Evolutionary conservation across 2,113 vertebrate species (phyloP).

Genomic region (Eulemur rufifrons): DNA sequence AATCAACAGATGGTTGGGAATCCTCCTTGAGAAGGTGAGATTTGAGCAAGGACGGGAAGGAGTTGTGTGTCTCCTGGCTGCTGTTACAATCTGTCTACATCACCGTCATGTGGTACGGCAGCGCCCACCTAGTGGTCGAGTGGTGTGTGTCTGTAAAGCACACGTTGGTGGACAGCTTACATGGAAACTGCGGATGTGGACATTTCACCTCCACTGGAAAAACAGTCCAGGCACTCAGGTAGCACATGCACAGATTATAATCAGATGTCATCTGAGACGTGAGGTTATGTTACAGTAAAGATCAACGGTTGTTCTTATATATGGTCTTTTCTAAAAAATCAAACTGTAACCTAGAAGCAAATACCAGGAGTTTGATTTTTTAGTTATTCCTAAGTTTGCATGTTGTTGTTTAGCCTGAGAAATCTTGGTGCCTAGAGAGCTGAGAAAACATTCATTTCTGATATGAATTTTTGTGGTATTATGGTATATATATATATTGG

Average conservation of each 20-base stretch:
- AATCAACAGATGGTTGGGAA: neutral
- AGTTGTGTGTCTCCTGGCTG: neutral
- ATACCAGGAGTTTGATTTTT: slow-evolving; percentile 9
- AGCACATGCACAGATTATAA: slow-evolving; percentile 51
- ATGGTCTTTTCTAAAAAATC: slow-evolving; percentile 34
- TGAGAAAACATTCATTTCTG: neutral
- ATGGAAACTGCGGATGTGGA: neutral
- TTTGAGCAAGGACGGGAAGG: neutral
- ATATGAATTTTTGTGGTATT: neutral
- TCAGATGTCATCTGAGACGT: slow-evolving; percentile 58
- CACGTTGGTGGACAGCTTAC: neutral
- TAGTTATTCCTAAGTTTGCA: neutral
- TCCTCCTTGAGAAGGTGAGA: neutral
- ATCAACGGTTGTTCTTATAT: neutral
- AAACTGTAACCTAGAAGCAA: neutral
- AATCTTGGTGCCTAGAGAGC: neutral
- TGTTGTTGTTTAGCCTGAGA: neutral
- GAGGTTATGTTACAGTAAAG: slow-evolving; percentile 18
- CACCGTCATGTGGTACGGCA: neutral
- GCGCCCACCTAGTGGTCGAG: neutral
- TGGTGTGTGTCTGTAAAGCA: neutral
- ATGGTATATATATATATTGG: too few relatives aligned
- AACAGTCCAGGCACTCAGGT: slow-evolving; percentile 40
- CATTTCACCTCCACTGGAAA: slow-evolving; percentile 46
- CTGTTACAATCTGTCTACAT: neutral